Conservation (phyloP, 2,888 invertebrate species). For the Stratiomys singularior region DNA sequence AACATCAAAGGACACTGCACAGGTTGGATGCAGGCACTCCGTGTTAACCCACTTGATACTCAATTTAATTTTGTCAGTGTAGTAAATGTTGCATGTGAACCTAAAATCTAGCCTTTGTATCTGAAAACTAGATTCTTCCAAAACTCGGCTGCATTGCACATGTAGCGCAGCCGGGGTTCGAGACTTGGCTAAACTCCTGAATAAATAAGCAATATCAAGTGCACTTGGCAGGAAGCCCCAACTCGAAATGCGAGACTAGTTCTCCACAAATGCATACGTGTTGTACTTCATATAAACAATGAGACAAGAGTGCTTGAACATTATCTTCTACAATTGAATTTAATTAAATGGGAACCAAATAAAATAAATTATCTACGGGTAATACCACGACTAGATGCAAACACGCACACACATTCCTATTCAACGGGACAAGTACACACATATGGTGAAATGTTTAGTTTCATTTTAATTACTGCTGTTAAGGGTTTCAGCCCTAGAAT, state of each 20-base stretch:
- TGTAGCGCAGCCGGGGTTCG: neutral
- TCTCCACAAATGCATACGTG: constrained; percentile 30
- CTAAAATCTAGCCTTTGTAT: neutral
- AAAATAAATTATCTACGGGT: constrained; percentile 36
- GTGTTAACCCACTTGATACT: neutral
- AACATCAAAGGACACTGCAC: too few species aligned
- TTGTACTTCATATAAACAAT: constrained; percentile 36
- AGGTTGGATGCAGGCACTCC: too few species aligned
- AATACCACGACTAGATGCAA: neutral
- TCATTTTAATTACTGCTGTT: constrained; percentile 40
- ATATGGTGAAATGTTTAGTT: constrained; percentile 39
- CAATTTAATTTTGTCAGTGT: constrained; percentile 11
- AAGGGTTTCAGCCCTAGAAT: neutral
- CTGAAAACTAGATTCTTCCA: neutral
- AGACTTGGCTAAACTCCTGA: neutral
- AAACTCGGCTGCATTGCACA: neutral
- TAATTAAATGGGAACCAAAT: constrained; percentile 39
- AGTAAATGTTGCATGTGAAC: neutral
- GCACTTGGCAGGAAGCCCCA: constrained; percentile 35
- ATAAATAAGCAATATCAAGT: constrained; percentile 28
- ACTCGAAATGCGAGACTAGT: constrained; percentile 18
- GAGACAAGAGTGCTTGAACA: constrained; percentile 23
- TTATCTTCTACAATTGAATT: constrained; percentile 43
- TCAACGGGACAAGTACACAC: neutral
- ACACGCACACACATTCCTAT: neutral